phyloP scores from a whole-genome alignment of 2,888 invertebrate genomes.

The Lamproptera curius region DNA sequence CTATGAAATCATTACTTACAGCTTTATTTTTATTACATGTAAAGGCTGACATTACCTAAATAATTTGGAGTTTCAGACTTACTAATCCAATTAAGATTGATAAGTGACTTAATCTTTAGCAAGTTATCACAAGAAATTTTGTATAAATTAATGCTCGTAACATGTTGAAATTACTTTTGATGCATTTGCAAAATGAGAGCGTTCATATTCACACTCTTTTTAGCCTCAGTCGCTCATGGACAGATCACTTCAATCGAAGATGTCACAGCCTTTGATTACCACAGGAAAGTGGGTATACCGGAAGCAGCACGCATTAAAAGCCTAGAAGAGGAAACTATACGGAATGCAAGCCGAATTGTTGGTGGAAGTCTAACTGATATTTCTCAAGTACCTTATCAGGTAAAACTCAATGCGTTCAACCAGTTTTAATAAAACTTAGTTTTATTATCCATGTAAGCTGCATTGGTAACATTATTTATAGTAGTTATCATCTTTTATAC shows the following conservation, averaged over 20 bases:
- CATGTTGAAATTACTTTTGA: background rate
- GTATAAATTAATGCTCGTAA: too few species aligned
- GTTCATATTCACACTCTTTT: slow-evolving; percentile 22
- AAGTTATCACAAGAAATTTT: too few species aligned
- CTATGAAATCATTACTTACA: too few species aligned
- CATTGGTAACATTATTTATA: background rate
- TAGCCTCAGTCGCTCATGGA: slow-evolving; percentile 32
- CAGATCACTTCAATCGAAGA: slow-evolving; percentile 28
- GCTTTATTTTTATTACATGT: too few species aligned
- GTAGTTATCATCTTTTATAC: background rate
- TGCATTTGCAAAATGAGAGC: slow-evolving; percentile 26
- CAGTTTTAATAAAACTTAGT: background rate
- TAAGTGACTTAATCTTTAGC: too few species aligned
- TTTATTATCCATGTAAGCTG: background rate
- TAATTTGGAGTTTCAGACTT: too few species aligned
- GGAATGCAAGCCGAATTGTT: slow-evolving; percentile 36
- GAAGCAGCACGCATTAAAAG: slow-evolving; percentile 37
- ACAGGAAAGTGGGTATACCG: slow-evolving; percentile 43
- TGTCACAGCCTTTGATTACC: slow-evolving; percentile 39
- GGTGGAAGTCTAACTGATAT: slow-evolving; percentile 41
- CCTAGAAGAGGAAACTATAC: slow-evolving; percentile 32
- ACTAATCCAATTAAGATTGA: too few species aligned
- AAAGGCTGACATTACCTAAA: too few species aligned
- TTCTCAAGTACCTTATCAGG: slow-evolving; percentile 49
- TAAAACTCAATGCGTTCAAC: slow-evolving; percentile 23